A percentile compares a stretch with the other conserved stretches of the same genome.
These are phyloP conservation scores for Morus bassanus DNA, from an alignment of 2,797 vertebrate genomes.

Conservation along the genomic window DNA sequence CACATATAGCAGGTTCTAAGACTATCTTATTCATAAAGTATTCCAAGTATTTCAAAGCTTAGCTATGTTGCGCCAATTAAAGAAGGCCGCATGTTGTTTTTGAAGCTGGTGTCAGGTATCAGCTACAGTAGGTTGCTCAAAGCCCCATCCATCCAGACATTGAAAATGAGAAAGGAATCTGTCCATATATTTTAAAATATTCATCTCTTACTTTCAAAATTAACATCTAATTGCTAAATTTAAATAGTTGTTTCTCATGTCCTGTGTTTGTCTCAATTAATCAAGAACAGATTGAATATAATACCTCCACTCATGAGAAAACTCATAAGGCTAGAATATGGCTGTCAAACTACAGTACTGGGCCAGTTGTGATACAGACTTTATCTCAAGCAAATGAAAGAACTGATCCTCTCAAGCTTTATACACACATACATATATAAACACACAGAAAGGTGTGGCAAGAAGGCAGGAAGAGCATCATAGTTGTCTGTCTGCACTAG, in stretches of 20 bases:
- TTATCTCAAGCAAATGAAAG: background rate
- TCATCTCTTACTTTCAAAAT: background rate
- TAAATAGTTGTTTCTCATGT: background rate
- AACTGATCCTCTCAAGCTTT: background rate
- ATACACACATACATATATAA: fast-evolving
- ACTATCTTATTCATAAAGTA: too few relatives aligned
- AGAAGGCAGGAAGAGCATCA: background rate
- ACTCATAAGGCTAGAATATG: background rate
- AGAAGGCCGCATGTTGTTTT: too few relatives aligned
- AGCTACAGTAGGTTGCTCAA: background rate
- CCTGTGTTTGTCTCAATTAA: background rate
- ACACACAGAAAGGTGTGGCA: background rate
- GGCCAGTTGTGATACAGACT: background rate
- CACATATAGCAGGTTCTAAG: too few relatives aligned
- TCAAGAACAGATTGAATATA: background rate
- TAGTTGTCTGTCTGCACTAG: background rate
- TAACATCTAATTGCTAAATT: background rate
- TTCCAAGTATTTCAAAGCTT: too few relatives aligned
- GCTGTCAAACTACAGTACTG: background rate
- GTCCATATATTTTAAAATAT: background rate
- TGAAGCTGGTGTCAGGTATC: too few relatives aligned
- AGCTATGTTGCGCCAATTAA: too few relatives aligned
- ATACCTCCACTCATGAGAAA: background rate
- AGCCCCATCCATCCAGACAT: background rate
- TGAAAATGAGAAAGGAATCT: background rate